Base-by-base conservation (phyloP, 2,888 invertebrate genomes). In the Amaurobius ferox region DNA sequence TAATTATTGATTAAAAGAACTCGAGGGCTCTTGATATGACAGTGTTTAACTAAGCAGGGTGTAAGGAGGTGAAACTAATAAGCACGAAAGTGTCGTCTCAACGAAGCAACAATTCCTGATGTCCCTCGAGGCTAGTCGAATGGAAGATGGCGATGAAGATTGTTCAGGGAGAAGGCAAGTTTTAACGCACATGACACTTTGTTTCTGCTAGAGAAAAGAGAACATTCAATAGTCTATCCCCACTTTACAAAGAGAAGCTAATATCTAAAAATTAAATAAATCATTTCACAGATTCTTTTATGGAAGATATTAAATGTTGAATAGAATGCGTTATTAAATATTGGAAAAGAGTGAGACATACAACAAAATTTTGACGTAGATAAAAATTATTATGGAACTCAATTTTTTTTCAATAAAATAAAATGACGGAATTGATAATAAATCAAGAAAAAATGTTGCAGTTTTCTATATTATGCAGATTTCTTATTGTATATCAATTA, bases 1-100 rank as follows among this genome's bases (percentile, higher is more conserved):
- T 26, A 55, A 28, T n/a, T 80, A 80, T 80, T 80, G 73, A 80
- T 80, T 80, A 80, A 80, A 73, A 73, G 30, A 61, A 44, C 79
- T 70, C 32, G 71, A 71, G 71, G 81, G 70, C 35, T 68, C 61
- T 26, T 73, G 44, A 67, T 16, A 16, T 28, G 48, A 71, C n/a
- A 13, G 26, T 23, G 64, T 44, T 66, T 79, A 62, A n/a, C n/a
- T n/a, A n/a, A 66, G 64, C 16, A n/a, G n/a, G n/a, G 68, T 26
- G 39, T 26, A n/a, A n/a, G n/a, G n/a, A 32, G 64, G 67, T 29
- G 72, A 64, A 62, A 39, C 77, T 83, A 83, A 83, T 83, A 83
- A 83, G 83, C 83, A 76, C 64, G 83, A 83, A 83, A 77, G 76
- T 48, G 62, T 29, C 76, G 35, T 62, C n/a, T n/a, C 73, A 48